Conservation (phyloP, 1,140 invertebrate genomes). For the Papilio glaucus region DNA sequence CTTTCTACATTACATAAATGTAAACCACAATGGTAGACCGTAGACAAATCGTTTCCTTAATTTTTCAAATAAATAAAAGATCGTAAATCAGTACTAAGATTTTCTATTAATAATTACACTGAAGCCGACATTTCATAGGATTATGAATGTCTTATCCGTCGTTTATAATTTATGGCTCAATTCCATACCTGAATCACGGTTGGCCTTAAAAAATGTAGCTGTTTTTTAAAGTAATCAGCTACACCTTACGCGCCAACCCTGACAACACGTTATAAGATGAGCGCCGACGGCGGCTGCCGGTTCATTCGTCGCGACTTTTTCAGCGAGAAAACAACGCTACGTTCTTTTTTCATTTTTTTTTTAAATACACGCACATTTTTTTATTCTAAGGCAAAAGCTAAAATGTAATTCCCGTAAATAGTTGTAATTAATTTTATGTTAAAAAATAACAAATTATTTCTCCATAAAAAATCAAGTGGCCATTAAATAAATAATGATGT, state of each 20-base stretch:
- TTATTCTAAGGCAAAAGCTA: background rate
- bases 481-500: background rate
- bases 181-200: background rate
- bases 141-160: background rate
- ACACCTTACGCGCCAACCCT: conserved; percentile 12
- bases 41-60: too few species aligned
- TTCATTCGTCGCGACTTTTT: conserved; percentile 16
- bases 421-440: background rate
- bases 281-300: background rate
- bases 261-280: background rate
- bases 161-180: background rate
- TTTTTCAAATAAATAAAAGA: too few species aligned
- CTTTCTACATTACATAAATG: too few species aligned
- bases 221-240: conserved; percentile 9
- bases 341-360: conserved; percentile 4
- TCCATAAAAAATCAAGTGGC: too few species aligned
- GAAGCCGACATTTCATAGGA: background rate
- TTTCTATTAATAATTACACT: background rate
- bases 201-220: background rate
- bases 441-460: background rate
- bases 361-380: background rate
- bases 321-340: background rate
- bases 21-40: too few species aligned
- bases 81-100: too few species aligned
- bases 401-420: background rate